Conservation (phyloP, 1,140 invertebrate genomes). For the Schmidtea mediterranea region DNA sequence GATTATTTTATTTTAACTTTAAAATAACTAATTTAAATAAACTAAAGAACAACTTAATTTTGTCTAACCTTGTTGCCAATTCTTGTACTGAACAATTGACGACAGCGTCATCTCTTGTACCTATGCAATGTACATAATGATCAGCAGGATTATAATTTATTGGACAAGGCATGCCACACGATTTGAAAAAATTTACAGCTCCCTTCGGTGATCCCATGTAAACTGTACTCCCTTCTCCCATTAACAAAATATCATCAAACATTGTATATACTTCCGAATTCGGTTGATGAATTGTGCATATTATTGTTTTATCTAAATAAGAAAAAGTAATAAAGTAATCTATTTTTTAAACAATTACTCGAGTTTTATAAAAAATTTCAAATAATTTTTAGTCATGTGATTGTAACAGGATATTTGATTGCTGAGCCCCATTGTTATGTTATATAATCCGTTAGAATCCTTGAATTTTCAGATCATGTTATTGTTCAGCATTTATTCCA, state of each 20-base stretch:
- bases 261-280: conserved; percentile 73
- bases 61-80: too few relatives aligned
- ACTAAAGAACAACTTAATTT: too few relatives aligned
- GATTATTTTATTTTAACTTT: too few relatives aligned
- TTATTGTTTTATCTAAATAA: conserved; percentile 47
- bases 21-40: too few relatives aligned
- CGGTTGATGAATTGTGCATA: conserved; percentile 86
- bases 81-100: not conserved
- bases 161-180: conserved; percentile 28
- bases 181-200: conserved; percentile 11
- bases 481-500: too few relatives aligned
- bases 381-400: too few relatives aligned
- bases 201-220: conserved; percentile 5
- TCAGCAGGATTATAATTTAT: conserved; percentile 40
- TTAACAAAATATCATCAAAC: conserved; percentile 41
- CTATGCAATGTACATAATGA: not conserved
- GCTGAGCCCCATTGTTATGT: too few relatives aligned
- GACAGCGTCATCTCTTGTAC: not conserved
- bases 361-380: too few relatives aligned
- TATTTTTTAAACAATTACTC: conserved; percentile 49
- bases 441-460: too few relatives aligned
- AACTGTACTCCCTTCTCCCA: not conserved
- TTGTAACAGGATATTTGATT: too few relatives aligned
- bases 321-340: conserved; percentile 34
- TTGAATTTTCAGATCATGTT: too few relatives aligned